Conservation (phyloP, 2,797 vertebrate species). For the Scolopax rusticola region DNA sequence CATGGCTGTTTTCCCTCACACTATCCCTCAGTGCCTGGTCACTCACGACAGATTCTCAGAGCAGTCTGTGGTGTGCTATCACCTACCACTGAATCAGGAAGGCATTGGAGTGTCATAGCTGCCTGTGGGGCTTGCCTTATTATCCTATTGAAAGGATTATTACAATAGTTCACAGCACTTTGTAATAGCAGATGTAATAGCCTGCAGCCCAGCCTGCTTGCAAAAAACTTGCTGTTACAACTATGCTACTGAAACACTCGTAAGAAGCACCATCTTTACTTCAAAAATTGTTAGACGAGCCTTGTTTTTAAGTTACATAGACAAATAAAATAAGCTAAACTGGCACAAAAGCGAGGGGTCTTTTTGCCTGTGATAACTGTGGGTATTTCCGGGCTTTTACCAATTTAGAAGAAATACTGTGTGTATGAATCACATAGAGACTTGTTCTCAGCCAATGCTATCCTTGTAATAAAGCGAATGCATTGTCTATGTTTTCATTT, state of each 20-base stretch:
- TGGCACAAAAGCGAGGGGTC: not conserved
- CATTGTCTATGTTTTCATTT: not conserved
- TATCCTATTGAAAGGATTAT: not conserved
- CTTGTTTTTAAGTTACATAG: not conserved
- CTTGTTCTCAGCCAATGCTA: not conserved
- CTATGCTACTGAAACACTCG: not conserved
- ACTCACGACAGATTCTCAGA: not conserved
- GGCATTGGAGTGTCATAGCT: not conserved
- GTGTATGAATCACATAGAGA: not conserved
- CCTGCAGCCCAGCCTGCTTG: not conserved
- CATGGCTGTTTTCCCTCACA: fast-evolving
- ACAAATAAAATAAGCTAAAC: not conserved
- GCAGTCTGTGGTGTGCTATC: not conserved
- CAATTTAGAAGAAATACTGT: not conserved
- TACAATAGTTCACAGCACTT: not conserved
- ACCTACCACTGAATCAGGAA: not conserved
- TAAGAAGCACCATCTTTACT: not conserved
- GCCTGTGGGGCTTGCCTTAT: not conserved
- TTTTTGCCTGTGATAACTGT: not conserved
- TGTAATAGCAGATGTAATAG: not conserved
- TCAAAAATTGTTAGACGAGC: not conserved
- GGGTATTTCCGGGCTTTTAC: not conserved
- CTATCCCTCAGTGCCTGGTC: not conserved
- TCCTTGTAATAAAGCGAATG: not conserved
- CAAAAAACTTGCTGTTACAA: not conserved